These are phyloP conservation scores for Uria lomvia DNA, from an alignment of 2,113 vertebrate species.

Conservation along the genomic window DNA sequence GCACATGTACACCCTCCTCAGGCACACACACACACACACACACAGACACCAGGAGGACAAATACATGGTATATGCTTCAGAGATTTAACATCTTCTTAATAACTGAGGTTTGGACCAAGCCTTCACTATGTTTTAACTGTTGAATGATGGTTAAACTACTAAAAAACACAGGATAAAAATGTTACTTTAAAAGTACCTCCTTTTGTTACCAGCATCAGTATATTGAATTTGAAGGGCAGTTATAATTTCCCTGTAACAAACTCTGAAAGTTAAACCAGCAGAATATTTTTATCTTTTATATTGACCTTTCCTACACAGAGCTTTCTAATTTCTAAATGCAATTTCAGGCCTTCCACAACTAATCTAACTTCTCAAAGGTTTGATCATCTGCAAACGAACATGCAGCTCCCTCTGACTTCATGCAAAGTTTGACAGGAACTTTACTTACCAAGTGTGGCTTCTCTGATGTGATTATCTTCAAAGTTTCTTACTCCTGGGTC, in stretches of 20 bases:
- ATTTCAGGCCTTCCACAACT: not conserved
- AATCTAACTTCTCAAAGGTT: not conserved
- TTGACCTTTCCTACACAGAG: not conserved
- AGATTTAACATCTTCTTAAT: not conserved
- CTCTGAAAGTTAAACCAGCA: not conserved
- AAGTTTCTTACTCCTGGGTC: constrained; percentile 45
- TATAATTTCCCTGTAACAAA: not conserved
- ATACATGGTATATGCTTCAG: not conserved
- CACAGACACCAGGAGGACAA: not conserved
- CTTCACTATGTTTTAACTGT: not conserved
- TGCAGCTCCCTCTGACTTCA: not conserved
- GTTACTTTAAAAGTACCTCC: not conserved
- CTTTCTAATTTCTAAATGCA: not conserved
- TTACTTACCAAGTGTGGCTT: constrained; percentile 25
- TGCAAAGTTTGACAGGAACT: constrained; percentile 28
- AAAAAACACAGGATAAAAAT: not conserved
- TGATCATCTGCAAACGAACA: not conserved
- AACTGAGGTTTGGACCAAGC: not conserved
- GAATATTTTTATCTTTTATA: not conserved
- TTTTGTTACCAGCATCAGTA: not conserved
- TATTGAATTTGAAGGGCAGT: not conserved
- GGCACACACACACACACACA: not conserved
- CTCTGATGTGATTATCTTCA: constrained; percentile 18
- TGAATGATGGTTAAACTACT: not conserved
- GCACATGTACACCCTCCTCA: not conserved